Percentiles rank a stretch among this genome's conserved stretches.
Evolutionary conservation across 2,797 vertebrate genomes (phyloP).

Genomic region (Malurus splendens): DNA sequence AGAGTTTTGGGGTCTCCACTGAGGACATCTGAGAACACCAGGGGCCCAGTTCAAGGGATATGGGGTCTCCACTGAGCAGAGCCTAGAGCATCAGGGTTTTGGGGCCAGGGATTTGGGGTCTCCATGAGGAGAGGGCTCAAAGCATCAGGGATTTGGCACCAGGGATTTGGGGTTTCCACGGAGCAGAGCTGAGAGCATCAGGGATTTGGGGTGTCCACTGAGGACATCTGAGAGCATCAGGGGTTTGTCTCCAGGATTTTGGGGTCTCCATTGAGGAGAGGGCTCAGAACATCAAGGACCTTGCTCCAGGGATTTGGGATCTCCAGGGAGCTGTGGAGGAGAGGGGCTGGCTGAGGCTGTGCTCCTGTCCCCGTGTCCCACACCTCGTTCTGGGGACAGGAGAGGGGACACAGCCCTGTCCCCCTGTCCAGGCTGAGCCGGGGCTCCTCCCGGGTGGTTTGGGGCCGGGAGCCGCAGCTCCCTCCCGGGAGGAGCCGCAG

Average conservation of each 20-base stretch:
- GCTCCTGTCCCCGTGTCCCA: not conserved
- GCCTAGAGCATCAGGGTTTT: too few relatives aligned
- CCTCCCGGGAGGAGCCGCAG: not conserved
- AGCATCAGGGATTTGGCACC: too few relatives aligned
- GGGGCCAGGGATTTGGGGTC: too few relatives aligned
- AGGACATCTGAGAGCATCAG: accelerated
- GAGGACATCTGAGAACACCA: too few relatives aligned
- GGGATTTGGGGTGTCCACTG: not conserved
- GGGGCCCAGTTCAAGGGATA: not conserved
- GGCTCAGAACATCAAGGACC: accelerated
- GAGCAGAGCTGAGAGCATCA: not conserved
- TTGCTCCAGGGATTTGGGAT: too few relatives aligned
- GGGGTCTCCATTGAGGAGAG: not conserved
- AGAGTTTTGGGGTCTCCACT: not conserved
- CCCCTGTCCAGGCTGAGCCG: not conserved
- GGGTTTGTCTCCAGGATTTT: not conserved
- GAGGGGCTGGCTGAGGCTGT: accelerated
- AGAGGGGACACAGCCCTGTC: not conserved
- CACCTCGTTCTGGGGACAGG: not conserved
- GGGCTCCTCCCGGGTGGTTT: not conserved
- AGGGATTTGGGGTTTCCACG: not conserved
- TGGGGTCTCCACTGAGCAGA: too few relatives aligned
- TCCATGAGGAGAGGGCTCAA: not conserved
- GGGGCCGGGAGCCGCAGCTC: not conserved
- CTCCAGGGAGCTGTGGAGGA: not conserved